Base-by-base conservation (phyloP, 2,888 invertebrate species). In the Sylvicola cinctus region DNA sequence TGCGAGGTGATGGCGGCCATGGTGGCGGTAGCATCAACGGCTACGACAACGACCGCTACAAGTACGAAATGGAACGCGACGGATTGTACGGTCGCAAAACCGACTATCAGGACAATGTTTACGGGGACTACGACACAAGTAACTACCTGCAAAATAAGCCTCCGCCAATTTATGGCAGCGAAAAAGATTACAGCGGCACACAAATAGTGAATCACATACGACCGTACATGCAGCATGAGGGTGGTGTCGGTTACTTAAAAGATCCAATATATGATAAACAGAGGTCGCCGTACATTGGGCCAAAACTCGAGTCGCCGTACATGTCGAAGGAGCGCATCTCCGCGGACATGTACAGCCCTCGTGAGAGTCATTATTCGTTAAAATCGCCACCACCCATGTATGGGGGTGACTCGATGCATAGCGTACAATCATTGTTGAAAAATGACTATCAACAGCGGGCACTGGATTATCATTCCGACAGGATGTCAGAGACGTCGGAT, bases 401-500 rank as follows among this genome's bases (percentile, higher is more conserved):
- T 26, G 50, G 36, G 14, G 32, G 48, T 4, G 54, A 55, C 14
- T 54, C 55, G 3, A 40, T 55, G 39, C 55, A 58, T 36, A 58
- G 54, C 26, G 55, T 58, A 26, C 58, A 58, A 37, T 54, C 55
- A n/a, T 42, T 57, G 39, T 45, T 57, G 3, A 51, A 55, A 41
- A 56, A 46, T 40, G 58, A 58, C 38, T 57, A 55, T 39, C 56
- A 58, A 32, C 43, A 44, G 29, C 45, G 46, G 27, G 43, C 44
- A 16, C 40, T 42, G 25, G 54, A 54, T 36, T 54, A 53, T 42
- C 50, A 63, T 42, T 63, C 59, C 11, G 76, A 75, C 42, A 61
- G 74, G 23, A 65, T 72, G 60, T 74, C 74, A 0, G 75, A 76
- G 44, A 65, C 70, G 2, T 75, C 75, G 1, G 76, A 76, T 32